Evolutionary conservation across 1,140 invertebrate species (phyloP).

Genomic region (Parapsyche elsis): DNA sequence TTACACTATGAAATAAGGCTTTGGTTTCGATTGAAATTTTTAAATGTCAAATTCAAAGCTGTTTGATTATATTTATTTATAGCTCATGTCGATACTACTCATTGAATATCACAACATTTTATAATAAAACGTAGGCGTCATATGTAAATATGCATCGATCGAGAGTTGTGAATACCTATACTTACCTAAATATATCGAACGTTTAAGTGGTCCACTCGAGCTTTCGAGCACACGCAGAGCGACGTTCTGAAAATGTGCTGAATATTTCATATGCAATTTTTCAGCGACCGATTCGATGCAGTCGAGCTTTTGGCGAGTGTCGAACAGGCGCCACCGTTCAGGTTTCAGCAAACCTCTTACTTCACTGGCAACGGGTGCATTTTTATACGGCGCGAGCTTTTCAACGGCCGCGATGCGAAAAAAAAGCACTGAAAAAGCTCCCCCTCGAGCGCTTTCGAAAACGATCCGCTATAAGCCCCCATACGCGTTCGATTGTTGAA

Average conservation of each 20-base stretch:
- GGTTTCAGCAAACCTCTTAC: constrained; percentile 43
- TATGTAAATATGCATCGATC: too few relatives aligned
- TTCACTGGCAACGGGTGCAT: neutral
- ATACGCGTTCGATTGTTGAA: too few relatives aligned
- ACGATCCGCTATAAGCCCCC: neutral
- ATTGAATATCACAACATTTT: too few relatives aligned
- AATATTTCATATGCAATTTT: constrained; percentile 30
- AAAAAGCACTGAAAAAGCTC: neutral
- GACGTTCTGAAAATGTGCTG: constrained; percentile 13
- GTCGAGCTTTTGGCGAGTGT: constrained; percentile 13
- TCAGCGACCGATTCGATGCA: neutral
- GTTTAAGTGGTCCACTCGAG: constrained; percentile 8
- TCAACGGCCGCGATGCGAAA: constrained; percentile 8
- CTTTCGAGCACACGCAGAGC: too few relatives aligned
- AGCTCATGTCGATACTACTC: too few relatives aligned
- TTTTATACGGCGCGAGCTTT: constrained; percentile 33
- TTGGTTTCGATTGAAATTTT: too few relatives aligned
- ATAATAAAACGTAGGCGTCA: too few relatives aligned
- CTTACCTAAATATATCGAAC: neutral
- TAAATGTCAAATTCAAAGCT: too few relatives aligned
- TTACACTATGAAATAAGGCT: too few relatives aligned
- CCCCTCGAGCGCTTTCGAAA: neutral
- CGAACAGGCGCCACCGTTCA: constrained; percentile 24
- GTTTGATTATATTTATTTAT: too few relatives aligned
- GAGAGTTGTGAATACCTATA: too few relatives aligned